Evolutionary conservation across 2,113 vertebrate genomes (phyloP), one percentile per base, ranked within the genome.

Genomic region (Zosterops lateralis): DNA sequence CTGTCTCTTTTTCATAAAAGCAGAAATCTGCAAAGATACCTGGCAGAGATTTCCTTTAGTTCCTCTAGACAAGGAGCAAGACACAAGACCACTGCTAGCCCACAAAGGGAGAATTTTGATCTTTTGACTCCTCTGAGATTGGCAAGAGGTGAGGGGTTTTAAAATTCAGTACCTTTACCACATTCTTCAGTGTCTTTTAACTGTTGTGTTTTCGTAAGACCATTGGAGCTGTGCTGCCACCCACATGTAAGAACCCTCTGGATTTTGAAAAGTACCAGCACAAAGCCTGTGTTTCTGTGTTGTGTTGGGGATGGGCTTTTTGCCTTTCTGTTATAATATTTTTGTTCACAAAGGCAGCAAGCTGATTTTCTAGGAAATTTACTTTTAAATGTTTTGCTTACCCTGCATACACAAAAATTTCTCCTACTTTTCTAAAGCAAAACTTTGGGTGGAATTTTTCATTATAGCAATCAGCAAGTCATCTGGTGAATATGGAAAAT

Each of bases 391-490:
- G 28, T 95, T 96, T 95, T 50, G 6, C 95, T 97, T 85, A 65
- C 90, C 60, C 75, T 96, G 61, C 66, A 84, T 85, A 87, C 74
- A 96, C 34, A 82, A 92, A 95, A 93, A 90, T 65, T 74, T 92
- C 81, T 95, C 65, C 80, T 95, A 78, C 54, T 22, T 96, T 90
- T 95, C 90, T 74, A 96, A 83, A 95, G 71, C 47, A 95, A 96
- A 97, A 94, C 60, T 87, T 95, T 76, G 83, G 68, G 51, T 96
- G 47, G 96, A 96, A 91, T 90, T 92, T 90, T 95, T 97, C 88
- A 81, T 90, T 48, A 87, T 72, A 81, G 62, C 88, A 72, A 92
- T 84, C 85, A 94, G 79, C 36, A 95, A 65, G n/a, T 88, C 76
- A 92, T 79, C 74, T 89, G 89, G 90, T 87, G 95, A 96, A 79